Conservation (phyloP, 2,113 vertebrate genomes). For the Trichechus manatus region DNA sequence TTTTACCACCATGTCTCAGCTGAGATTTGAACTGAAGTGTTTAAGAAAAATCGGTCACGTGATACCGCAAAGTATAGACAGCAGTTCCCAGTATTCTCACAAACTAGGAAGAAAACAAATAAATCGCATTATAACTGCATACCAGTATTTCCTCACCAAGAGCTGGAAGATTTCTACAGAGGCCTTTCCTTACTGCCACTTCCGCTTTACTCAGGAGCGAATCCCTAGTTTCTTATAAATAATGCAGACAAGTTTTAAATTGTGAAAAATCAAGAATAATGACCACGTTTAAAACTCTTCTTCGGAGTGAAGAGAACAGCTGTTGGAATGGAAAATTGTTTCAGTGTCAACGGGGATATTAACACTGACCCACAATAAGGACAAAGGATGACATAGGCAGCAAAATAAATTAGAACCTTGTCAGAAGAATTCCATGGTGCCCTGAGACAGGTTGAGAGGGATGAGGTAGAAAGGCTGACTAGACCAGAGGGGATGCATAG, state of each 20-base stretch:
- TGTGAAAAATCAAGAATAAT: slow-evolving; percentile 38
- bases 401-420: not conserved
- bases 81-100: not conserved
- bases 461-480: not conserved
- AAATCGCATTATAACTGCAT: not conserved
- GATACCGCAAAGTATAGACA: not conserved
- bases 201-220: not conserved
- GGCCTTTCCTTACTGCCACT: not conserved
- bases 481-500: not conserved
- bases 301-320: slow-evolving; percentile 10
- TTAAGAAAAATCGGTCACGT: not conserved
- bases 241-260: not conserved
- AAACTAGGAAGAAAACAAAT: not conserved
- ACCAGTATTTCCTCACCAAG: not conserved
- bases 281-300: not conserved
- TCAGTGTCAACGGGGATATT: slow-evolving; percentile 8
- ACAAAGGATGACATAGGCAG: not conserved
- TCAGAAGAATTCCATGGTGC: not conserved
- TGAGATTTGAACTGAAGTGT: not conserved
- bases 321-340: slow-evolving; percentile 6
- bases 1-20: not conserved
- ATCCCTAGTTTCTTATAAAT: slow-evolving; percentile 7
- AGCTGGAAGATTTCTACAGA: not conserved
- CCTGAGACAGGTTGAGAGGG: not conserved
- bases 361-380: not conserved